Conservation (phyloP, 1,140 invertebrate genomes). For the Rhyacophila brunnea region DNA sequence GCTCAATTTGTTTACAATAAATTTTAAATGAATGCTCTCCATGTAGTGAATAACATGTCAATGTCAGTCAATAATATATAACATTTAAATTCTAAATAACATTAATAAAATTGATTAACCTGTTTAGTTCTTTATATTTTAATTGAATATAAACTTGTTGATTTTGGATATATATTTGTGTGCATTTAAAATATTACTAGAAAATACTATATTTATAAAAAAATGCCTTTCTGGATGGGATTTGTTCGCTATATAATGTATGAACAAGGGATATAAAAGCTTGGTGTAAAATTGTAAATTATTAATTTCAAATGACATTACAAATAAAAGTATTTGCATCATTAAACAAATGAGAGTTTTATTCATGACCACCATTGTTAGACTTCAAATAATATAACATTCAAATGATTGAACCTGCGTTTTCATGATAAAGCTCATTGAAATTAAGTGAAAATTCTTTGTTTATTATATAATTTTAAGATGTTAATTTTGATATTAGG, state of each 20-base stretch:
- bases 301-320: conserved; percentile 34
- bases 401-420: no score
- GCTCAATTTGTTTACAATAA: no score
- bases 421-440: no score
- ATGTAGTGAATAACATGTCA: no score
- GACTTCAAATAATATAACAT: no score
- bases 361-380: no score
- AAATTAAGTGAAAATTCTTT: no score
- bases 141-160: no score
- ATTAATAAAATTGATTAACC: not conserved
- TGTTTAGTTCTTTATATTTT: not conserved
- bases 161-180: conserved; percentile 17
- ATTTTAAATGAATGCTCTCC: not conserved
- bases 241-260: conserved; percentile 32
- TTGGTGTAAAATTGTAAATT: conserved; percentile 36
- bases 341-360: conserved; percentile 4
- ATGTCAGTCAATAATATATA: no score
- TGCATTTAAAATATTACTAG: conserved; percentile 4
- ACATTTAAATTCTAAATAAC: no score
- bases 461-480: no score
- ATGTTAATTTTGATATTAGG: no score
- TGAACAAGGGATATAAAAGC: conserved; percentile 33
- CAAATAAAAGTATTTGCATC: conserved; percentile 37
- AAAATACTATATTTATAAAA: conserved; percentile 24
- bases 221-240: conserved; percentile 34